Evolutionary conservation across 2,797 vertebrate genomes (phyloP), one percentile per base, ranked within the genome.

Genomic region (Smutsia temminckii): DNA sequence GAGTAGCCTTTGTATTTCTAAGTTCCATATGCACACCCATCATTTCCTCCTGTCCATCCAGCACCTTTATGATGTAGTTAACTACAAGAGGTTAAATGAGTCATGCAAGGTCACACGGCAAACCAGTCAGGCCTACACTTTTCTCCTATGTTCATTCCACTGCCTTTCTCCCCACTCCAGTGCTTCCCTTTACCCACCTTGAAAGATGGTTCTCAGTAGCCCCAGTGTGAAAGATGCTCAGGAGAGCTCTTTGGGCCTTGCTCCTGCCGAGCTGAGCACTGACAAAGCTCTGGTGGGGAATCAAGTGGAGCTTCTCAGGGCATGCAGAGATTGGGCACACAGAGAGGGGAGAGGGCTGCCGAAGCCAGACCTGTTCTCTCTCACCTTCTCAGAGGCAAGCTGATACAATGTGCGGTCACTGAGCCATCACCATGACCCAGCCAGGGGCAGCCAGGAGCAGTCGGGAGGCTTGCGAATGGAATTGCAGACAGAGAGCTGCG

Each of bases 401-500:
- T 20, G 66, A 18, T 20, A 34, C 12, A 64, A 71, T 6, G 10
- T 29, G 17, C 12, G 71, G 85, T 71, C 59, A 27, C 32, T 32
- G 94, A 95, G 42, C 55, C 49, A 59, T 34, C 37, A 12, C 51
- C 0, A 0, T 27, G 51, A 71, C 68, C 86, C 63, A 77, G 69
- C 32, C 32, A 20, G 75, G 53, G 85, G 86, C 20, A 49, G 68
- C n/a, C 61, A 11, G 80, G 89, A 84, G 64, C 34, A 49, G 78
- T 6, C 5, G 0, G 55, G n/a, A 91, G 57, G 71, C 17, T 85
- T 55, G 68, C 59, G 64, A 88, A 68, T 59, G 92, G 64, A 85
- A 59, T 42, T 42, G 49, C 34, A 93, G 72, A 72, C 37, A 68
- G 96, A 89, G 51, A 89, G 80, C 91, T 61, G n/a, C 86, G 57